Conservation (phyloP, 2,888 invertebrate genomes). For the Acanthococcus lagerstroemiae region DNA sequence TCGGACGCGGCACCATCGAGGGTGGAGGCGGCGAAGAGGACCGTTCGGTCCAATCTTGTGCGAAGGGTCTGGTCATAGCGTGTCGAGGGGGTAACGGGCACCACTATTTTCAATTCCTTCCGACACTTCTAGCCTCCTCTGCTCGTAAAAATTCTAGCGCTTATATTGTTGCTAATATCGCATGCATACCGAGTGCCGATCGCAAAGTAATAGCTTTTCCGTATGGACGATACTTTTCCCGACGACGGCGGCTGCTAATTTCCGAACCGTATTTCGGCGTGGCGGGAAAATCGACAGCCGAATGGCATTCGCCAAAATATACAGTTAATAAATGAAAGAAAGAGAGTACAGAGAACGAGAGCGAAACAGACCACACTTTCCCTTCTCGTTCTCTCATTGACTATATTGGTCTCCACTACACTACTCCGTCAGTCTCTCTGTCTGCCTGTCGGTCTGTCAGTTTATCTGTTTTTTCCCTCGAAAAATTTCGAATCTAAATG, state of each 20-base stretch:
- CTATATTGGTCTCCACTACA: too few species aligned
- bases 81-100: not conserved
- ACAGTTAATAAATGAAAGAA: not conserved
- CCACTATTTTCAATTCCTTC: conserved; percentile 9
- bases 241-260: conserved; percentile 8
- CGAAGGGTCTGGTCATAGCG: conserved; percentile 9
- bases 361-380: not conserved
- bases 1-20: not conserved
- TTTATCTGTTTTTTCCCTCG: too few species aligned
- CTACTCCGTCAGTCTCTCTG: too few species aligned
- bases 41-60: too few species aligned
- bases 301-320: not conserved
- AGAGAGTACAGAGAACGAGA: not conserved
- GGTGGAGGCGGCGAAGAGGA: not conserved
- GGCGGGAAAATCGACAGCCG: not conserved
- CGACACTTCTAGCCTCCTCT: conserved; percentile 4
- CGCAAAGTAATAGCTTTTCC: conserved; percentile 26
- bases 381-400: too few species aligned
- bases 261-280: conserved; percentile 1
- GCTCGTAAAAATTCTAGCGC: conserved; percentile 18
- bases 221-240: conserved; percentile 21
- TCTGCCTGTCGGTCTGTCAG: too few species aligned
- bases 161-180: conserved; percentile 27
- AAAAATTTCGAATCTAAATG: too few species aligned
- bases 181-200: conserved; percentile 27